A percentile compares a stretch with the other conserved stretches of the same genome.
Conservation (phyloP, 2,888 invertebrate genomes). For the Apeira syringaria region DNA sequence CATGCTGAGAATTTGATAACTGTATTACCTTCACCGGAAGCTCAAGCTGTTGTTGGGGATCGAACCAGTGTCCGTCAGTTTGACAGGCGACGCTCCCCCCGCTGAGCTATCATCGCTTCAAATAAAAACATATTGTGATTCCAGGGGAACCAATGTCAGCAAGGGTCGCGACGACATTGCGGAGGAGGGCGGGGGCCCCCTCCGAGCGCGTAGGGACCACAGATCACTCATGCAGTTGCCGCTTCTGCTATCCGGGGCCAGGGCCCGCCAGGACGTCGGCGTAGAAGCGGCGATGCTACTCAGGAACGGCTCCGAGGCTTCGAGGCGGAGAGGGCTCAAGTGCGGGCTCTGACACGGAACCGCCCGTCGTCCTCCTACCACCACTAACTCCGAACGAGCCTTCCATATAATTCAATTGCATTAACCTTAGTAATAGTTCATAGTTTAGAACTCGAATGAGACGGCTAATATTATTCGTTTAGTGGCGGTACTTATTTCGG, state of each 20-base stretch:
- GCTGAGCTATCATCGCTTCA: no score
- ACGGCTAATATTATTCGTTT: conserved; percentile 29
- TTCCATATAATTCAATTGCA: conserved; percentile 58
- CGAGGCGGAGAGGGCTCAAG: conserved; percentile 25
- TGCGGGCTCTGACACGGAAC: no score
- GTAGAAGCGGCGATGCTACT: conserved; percentile 6
- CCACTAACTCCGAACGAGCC: conserved; percentile 23
- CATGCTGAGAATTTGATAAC: no score
- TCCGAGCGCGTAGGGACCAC: conserved; percentile 48
- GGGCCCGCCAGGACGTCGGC: conserved; percentile 17
- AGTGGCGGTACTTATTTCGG: conserved; percentile 22
- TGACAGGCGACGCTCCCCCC: no score
- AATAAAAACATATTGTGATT: conserved; percentile 23
- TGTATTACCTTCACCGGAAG: no score
- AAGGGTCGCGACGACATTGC: conserved; percentile 78
- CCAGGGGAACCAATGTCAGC: conserved; percentile 77
- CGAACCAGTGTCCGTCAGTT: no score
- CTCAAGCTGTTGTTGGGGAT: no score
- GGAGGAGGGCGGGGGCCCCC: conserved; percentile 46
- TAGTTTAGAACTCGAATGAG: conserved; percentile 59
- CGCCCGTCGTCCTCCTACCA: no score
- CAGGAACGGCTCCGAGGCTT: conserved; percentile 25
- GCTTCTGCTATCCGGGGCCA: conserved; percentile 11
- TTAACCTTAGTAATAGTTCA: conserved; percentile 63
- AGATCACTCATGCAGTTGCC: conserved; percentile 32